Percentiles rank a stretch among this genome's conserved stretches.
Evolutionary conservation across 2,888 invertebrate genomes (phyloP).

Genomic region (Venustoraphidia nigricollis): DNA sequence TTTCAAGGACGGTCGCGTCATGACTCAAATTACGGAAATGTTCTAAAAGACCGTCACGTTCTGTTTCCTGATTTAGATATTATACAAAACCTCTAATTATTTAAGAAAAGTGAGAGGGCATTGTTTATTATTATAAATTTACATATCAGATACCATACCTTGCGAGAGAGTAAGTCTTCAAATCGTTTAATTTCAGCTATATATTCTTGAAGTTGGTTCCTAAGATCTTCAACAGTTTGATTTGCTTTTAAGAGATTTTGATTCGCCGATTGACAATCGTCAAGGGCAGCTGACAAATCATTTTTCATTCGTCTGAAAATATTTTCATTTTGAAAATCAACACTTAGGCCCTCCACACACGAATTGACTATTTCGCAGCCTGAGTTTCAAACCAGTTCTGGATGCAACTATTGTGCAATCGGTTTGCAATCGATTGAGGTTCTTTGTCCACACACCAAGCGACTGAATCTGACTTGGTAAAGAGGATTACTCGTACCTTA

Average conservation of each 20-base stretch:
- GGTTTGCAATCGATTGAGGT: too few relatives aligned
- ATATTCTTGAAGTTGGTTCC: constrained; percentile 64
- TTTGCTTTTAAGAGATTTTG: constrained; percentile 52
- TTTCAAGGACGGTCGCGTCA: constrained; percentile 62
- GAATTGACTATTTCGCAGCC: too few relatives aligned
- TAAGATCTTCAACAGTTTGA: constrained; percentile 56
- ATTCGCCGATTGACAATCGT: constrained; percentile 42
- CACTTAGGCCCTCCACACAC: too few relatives aligned
- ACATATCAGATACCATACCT: constrained; percentile 26
- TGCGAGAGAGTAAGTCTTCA: constrained; percentile 57
- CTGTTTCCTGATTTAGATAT: constrained; percentile 42
- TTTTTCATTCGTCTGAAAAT: constrained; percentile 48
- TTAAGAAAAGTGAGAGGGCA: background rate
- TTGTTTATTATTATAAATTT: constrained; percentile 1
- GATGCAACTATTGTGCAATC: too few relatives aligned
- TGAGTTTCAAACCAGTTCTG: too few relatives aligned
- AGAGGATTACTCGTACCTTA: too few relatives aligned
- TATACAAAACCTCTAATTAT: background rate
- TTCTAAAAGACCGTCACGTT: constrained; percentile 65
- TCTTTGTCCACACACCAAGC: too few relatives aligned
- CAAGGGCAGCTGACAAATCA: constrained; percentile 47
- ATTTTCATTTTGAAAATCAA: background rate
- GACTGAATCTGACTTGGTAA: too few relatives aligned
- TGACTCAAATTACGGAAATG: constrained; percentile 62
- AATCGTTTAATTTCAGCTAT: constrained; percentile 65